Evolutionary conservation across 2,888 invertebrate genomes (phyloP).

Genomic region (Mythimna lalbum): DNA sequence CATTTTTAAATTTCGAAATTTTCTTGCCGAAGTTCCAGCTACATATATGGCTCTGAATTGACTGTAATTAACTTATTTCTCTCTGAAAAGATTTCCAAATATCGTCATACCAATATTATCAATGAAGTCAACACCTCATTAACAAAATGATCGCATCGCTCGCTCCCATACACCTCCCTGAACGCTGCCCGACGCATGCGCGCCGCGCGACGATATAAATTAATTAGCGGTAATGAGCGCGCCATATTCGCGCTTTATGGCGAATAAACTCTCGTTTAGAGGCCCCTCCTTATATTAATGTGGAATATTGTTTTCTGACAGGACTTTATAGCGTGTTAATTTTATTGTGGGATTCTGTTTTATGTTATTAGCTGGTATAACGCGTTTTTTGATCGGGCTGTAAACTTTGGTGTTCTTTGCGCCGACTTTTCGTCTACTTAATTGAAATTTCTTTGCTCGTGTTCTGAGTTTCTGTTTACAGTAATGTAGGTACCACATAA

Average conservation of each 20-base stretch:
- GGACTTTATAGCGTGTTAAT: conserved; percentile 42
- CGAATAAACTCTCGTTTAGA: conserved; percentile 55
- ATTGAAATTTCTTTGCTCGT: background rate
- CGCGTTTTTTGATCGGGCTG: conserved; percentile 4
- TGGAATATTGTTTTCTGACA: conserved; percentile 50
- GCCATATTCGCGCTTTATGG: conserved; percentile 54
- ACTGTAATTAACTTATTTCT: background rate
- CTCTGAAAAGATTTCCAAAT: background rate
- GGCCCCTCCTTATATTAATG: conserved; percentile 40
- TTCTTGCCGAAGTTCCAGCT: background rate
- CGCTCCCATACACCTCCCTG: background rate
- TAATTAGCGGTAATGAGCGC: conserved; percentile 62
- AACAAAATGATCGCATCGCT: conserved; percentile 6
- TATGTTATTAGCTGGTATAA: conserved; percentile 34
- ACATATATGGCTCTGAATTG: background rate
- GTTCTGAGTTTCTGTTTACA: background rate
- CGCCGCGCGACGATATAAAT: conserved; percentile 55
- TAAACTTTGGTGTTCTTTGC: background rate
- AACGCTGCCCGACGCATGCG: conserved; percentile 50
- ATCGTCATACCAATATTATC: conserved; percentile 2
- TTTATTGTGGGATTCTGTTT: conserved; percentile 49
- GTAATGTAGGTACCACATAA: too few relatives aligned
- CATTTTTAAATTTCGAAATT: background rate
- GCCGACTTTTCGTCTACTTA: background rate
- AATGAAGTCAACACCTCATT: conserved; percentile 27